Conservation (phyloP, 2,888 invertebrate genomes). For the Philereme transversata region DNA sequence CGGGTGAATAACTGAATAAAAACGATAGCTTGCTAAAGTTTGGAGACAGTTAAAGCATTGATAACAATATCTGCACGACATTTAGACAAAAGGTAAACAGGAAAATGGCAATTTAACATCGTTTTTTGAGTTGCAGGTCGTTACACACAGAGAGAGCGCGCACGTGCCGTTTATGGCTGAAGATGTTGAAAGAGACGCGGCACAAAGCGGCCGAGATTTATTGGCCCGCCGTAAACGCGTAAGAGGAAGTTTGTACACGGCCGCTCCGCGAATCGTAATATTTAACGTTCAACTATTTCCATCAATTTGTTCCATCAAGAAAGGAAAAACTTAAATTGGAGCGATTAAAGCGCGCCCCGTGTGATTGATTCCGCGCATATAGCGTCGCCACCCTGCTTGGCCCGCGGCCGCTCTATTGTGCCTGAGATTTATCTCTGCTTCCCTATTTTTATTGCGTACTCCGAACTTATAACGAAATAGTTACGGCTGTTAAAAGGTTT, state of each 20-base stretch:
- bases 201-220: slow-evolving; percentile 73
- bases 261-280: slow-evolving; percentile 62
- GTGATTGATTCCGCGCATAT: slow-evolving; percentile 72
- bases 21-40: slow-evolving; percentile 60
- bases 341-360: slow-evolving; percentile 64
- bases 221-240: slow-evolving; percentile 66
- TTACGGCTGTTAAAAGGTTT: slow-evolving; percentile 83
- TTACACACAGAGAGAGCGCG: slow-evolving; percentile 67
- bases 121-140: slow-evolving; percentile 68
- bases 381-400: slow-evolving; percentile 47
- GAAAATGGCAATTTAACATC: slow-evolving; percentile 58
- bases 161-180: slow-evolving; percentile 74
- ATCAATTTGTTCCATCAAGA: slow-evolving; percentile 71
- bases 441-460: slow-evolving; percentile 81
- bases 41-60: slow-evolving; percentile 49
- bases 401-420: slow-evolving; percentile 54
- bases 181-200: slow-evolving; percentile 66
- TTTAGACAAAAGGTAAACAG: slow-evolving; percentile 53
- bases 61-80: slow-evolving; percentile 51
- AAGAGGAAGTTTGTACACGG: slow-evolving; percentile 68
- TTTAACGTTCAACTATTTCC: slow-evolving; percentile 73
- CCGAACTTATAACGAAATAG: slow-evolving; percentile 83
- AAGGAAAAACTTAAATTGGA: slow-evolving; percentile 76
- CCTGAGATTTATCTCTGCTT: slow-evolving; percentile 79
- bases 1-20: slow-evolving; percentile 71